A percentile compares a stretch with the other conserved stretches of the same genome.
Evolutionary conservation across 2,797 vertebrate genomes (phyloP).

Genomic region (Galaxias olidus): DNA sequence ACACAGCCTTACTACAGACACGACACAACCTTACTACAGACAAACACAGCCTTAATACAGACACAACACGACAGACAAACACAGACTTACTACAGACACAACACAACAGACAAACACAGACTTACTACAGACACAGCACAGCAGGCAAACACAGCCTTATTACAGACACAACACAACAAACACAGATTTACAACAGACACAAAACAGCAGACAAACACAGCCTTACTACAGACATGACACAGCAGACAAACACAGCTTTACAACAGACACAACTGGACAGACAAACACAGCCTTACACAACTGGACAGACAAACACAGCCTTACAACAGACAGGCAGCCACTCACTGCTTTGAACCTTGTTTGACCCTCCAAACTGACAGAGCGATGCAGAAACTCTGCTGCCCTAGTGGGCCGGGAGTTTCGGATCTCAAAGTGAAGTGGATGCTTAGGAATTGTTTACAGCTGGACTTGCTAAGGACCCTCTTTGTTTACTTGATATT

Average conservation of each 20-base stretch:
- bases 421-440: background rate
- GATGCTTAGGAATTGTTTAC: background rate
- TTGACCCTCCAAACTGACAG: background rate
- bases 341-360: background rate
- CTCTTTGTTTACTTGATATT: conserved; percentile 7
- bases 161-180: too few relatives aligned
- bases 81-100: too few relatives aligned
- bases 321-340: background rate
- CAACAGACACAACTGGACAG: background rate
- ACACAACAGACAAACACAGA: too few relatives aligned
- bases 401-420: background rate
- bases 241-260: background rate
- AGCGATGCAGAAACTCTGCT: too few relatives aligned
- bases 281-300: background rate
- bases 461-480: background rate
- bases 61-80: too few relatives aligned
- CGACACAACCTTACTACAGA: background rate
- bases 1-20: background rate
- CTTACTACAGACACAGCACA: too few relatives aligned
- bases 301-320: background rate
- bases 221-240: background rate
- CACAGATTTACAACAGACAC: too few relatives aligned
- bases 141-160: too few relatives aligned
- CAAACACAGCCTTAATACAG: background rate
- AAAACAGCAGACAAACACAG: conserved; percentile 1